A percentile compares a stretch with the other conserved stretches of the same genome.
These are phyloP conservation scores for Neolamprologus toae DNA, from an alignment of 2,113 vertebrate species.

Conservation along the genomic window DNA sequence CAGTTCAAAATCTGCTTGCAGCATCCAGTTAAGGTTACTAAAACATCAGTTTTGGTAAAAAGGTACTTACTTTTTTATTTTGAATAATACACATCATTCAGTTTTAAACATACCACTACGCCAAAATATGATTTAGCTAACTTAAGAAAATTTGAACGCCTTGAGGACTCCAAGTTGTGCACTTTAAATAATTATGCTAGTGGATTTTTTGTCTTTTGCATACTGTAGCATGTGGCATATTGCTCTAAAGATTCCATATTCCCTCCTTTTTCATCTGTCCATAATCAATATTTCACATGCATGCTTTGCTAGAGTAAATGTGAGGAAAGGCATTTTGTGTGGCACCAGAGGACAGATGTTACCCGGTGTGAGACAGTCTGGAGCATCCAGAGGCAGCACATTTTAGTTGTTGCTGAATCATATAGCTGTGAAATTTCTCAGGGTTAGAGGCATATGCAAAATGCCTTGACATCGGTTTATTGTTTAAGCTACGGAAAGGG, in stretches of 20 bases:
- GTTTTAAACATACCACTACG: background rate
- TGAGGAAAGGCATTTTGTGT: background rate
- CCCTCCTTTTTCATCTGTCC: background rate
- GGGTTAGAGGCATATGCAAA: slow-evolving; percentile 8
- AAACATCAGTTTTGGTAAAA: background rate
- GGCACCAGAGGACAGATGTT: slow-evolving; percentile 54
- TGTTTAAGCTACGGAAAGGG: background rate
- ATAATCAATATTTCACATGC: background rate
- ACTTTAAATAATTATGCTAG: background rate
- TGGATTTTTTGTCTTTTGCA: background rate
- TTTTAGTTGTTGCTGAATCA: slow-evolving; percentile 47
- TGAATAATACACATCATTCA: background rate
- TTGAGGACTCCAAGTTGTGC: background rate
- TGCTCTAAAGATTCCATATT: slow-evolving; percentile 8
- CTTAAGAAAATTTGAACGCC: background rate
- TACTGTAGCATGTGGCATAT: slow-evolving; percentile 6
- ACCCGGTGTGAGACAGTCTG: slow-evolving; percentile 38
- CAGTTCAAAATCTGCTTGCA: background rate
- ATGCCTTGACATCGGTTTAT: background rate
- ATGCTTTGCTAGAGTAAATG: background rate
- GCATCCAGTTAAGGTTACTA: background rate
- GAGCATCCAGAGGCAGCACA: slow-evolving; percentile 20
- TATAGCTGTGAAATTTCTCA: background rate
- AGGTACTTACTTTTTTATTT: background rate
- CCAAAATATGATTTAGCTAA: background rate